Conservation (phyloP, 1,140 invertebrate genomes). For the Oedothorax gibbosus region DNA sequence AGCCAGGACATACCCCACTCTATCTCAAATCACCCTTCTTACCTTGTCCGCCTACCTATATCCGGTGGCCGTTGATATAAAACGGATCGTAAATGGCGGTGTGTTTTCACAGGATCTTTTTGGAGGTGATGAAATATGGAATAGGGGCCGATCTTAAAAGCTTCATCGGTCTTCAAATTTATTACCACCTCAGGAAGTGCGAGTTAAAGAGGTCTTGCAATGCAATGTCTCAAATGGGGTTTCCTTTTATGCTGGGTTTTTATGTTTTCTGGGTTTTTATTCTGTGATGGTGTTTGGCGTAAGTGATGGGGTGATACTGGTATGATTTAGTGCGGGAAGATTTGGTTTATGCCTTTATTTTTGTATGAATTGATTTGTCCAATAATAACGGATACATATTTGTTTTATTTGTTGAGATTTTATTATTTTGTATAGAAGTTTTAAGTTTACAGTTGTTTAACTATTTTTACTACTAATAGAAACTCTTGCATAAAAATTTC, state of each 20-base stretch:
- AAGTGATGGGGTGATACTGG: background rate
- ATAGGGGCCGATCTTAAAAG: slow-evolving; percentile 36
- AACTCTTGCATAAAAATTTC: too few relatives aligned
- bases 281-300: background rate
- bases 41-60: slow-evolving; percentile 33
- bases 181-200: slow-evolving; percentile 13
- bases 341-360: too few relatives aligned
- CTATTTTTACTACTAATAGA: too few relatives aligned
- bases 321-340: too few relatives aligned
- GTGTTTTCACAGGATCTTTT: slow-evolving; percentile 33
- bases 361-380: too few relatives aligned
- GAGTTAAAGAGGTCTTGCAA: slow-evolving; percentile 23
- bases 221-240: slow-evolving; percentile 6
- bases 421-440: too few relatives aligned
- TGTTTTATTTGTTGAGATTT: too few relatives aligned
- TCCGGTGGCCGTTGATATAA: slow-evolving; percentile 31
- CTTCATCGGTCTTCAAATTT: slow-evolving; percentile 43
- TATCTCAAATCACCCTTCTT: background rate
- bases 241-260: slow-evolving; percentile 1
- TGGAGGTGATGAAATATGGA: slow-evolving; percentile 35
- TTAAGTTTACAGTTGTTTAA: too few relatives aligned
- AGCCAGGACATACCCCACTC: too few relatives aligned
- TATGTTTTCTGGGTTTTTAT: background rate
- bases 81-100: slow-evolving; percentile 41
- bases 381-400: too few relatives aligned